Conservation (phyloP, 2,797 vertebrate genomes). For the Spheniscus humboldti region DNA sequence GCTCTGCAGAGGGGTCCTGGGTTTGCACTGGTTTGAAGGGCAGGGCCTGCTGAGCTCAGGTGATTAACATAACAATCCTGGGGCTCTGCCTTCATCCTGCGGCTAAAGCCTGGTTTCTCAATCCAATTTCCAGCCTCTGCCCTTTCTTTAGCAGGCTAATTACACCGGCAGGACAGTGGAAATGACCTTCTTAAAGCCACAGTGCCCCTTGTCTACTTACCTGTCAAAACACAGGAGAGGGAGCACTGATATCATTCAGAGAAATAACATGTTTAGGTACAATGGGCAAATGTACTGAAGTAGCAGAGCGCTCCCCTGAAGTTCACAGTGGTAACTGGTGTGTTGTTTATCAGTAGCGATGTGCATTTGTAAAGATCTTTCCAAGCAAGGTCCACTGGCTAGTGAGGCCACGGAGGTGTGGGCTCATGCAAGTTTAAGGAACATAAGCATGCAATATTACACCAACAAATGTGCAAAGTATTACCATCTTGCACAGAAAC, state of each 20-base stretch:
- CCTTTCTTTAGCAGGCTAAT: conserved; percentile 81
- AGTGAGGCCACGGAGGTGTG: neutral
- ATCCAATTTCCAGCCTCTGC: conserved; percentile 78
- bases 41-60: conserved; percentile 76
- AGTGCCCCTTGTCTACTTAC: conserved; percentile 37
- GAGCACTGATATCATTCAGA: neutral
- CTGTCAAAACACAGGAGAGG: conserved; percentile 5
- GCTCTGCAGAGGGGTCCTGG: neutral
- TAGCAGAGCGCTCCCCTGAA: neutral
- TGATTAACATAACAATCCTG: conserved; percentile 80
- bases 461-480: neutral
- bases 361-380: neutral
- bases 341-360: neutral
- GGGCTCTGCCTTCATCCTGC: conserved; percentile 71
- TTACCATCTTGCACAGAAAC: neutral
- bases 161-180: conserved; percentile 65
- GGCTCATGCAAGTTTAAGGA: neutral
- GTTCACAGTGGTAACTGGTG: neutral
- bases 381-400: neutral
- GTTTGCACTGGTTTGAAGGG: conserved; percentile 69
- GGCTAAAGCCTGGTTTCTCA: conserved; percentile 77
- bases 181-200: conserved; percentile 76
- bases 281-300: neutral
- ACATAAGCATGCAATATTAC: neutral
- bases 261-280: neutral